Base-by-base conservation (phyloP, 2,797 vertebrate species). In the Tokudaia muenninki region DNA sequence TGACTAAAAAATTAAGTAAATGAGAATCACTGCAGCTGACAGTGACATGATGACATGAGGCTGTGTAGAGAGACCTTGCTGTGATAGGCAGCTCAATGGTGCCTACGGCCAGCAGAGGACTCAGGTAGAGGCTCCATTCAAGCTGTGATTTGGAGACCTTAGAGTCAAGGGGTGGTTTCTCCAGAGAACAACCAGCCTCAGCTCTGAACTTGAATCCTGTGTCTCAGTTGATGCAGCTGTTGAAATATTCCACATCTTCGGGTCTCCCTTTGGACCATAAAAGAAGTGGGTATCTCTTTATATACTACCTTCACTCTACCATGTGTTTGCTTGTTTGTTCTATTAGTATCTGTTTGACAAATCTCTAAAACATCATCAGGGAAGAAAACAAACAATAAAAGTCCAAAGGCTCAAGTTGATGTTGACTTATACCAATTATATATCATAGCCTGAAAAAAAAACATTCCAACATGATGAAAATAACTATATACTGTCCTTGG, bases 21-120 rank as follows among this genome's bases (percentile, higher is more conserved):
- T 17, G 9, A 16, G 34, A 26, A 21, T 90, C 79, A 50, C 16
- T 6, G 17, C 55, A 50, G 34, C 55, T 52, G 67, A 0, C 37
- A 78, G 9, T 91, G 6, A 47, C 22, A 17, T 6, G 0, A 61
- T 91, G 67, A 26, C 9, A 75, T 72, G 72, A 78, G 22, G 24
- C 47, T 90, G 3, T 17, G 6, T 11, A 47, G 17, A 57, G 16
- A 93, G 57, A 26, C 3, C 9, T 0, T 59, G 50, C 37, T 90
- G 12, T 1, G 9, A 19, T 22, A 17, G 29, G 8, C 4, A 47
- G 4, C 12, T 84, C 81, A 31, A 0, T 37, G 55, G 72, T 55
- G 31, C 10, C 31, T 13, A 0, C 0, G 14, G 26, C 29, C 67
- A 65, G 67, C 31, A 44, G 29, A 44, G 41, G 41, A 37, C 63